A percentile compares a stretch with the other conserved stretches of the same genome.
These are phyloP conservation scores for Morpho helenor DNA, from an alignment of 2,888 invertebrate genomes.

Conservation along the genomic window DNA sequence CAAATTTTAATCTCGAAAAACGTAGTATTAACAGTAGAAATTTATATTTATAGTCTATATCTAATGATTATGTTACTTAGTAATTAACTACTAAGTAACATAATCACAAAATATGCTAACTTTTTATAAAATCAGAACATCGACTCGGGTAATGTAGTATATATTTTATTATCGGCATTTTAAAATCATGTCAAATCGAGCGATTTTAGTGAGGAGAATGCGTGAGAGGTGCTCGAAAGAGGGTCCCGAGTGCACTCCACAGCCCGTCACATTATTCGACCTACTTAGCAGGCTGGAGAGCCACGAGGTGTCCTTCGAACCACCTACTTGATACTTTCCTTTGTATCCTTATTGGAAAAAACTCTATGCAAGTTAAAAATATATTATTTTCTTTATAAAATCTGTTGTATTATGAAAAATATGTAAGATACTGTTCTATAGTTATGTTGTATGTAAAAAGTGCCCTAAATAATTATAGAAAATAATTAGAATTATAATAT, in stretches of 20 bases:
- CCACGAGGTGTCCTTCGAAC: constrained; percentile 53
- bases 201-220: constrained; percentile 69
- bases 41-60: no score
- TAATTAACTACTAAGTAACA: not conserved
- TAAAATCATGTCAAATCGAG: constrained; percentile 78
- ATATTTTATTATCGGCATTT: constrained; percentile 63
- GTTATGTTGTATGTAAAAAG: no score
- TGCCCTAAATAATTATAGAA: no score
- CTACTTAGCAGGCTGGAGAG: constrained; percentile 62
- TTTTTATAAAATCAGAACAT: not conserved
- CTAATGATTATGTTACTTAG: no score
- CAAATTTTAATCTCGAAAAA: no score
- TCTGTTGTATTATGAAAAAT: not conserved
- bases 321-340: constrained; percentile 29
- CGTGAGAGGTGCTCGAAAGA: constrained; percentile 52
- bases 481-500: no score
- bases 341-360: constrained; percentile 32
- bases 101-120: not conserved
- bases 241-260: constrained; percentile 62
- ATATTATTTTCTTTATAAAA: constrained; percentile 14
- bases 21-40: no score
- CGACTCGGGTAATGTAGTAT: constrained; percentile 11
- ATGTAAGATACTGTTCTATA: no score
- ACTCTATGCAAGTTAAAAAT: constrained; percentile 18
- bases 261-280: constrained; percentile 74